Base-by-base conservation (phyloP, 2,113 vertebrate genomes). In the human (Homo sapiens) region DNA sequence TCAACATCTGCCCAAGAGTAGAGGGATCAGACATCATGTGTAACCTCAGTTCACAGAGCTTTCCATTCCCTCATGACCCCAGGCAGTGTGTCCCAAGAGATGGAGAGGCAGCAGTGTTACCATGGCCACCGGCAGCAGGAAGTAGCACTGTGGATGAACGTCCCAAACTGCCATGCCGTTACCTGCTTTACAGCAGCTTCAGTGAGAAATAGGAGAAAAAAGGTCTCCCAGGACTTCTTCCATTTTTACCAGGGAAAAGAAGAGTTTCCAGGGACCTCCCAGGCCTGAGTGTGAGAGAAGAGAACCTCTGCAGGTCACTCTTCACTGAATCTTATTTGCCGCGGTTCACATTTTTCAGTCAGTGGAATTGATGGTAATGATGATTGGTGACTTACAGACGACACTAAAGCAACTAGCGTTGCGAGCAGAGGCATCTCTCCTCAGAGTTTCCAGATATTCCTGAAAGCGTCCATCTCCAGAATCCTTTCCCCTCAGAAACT, bases 401-500 rank as follows among this genome's bases (percentile, higher is more conserved):
- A 14, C 61, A 9, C 11, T 1, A 18, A 82, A 78, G 52, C 35
- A 87, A 97, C 93, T 84, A 87, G 92, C 94, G 55, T 18, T 27
- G 35, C 3, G 38, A 86, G 64, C 17, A 97, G 89, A 96, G 32
- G 16, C n/a, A 59, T 89, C 73, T 84, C 81, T 70, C 57, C 97
- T 76, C 57, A 95, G 50, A 96, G 96, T 89, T 93, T 89, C 92
- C 27, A 85, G 92, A 89, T 96, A 66, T 43, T 87, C 0, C 83
- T 48, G 20, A 78, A 97, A 95, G 79, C 32, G 35, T 45, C 2
- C 83, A 27, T 50, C 2, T 89, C 92, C 85, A 97, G 83, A 87
- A 97, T 93, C 68, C 48, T 48, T 96, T 84, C 59, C 32, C 48
- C 10, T 64, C 48, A 0, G 61, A 73, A 93, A n/a, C 40, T 68